Evolutionary conservation across 2,888 invertebrate species (phyloP).

Genomic region (Troides helena): DNA sequence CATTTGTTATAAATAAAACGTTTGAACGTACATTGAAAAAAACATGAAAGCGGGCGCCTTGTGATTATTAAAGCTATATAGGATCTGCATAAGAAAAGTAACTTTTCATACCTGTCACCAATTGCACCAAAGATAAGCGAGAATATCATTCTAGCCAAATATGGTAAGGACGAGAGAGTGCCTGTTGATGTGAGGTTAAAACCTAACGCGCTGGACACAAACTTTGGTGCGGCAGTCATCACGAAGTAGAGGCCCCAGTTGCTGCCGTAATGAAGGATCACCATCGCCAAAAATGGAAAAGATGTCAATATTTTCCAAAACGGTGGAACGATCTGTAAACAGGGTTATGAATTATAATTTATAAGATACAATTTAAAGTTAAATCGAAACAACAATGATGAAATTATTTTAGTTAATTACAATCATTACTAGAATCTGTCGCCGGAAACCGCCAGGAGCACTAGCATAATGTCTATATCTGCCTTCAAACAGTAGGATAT

Average conservation of each 20-base stretch:
- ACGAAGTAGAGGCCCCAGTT: constrained; percentile 88
- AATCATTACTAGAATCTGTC: too few species aligned
- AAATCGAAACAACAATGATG: too few species aligned
- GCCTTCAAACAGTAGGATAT: too few species aligned
- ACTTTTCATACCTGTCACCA: constrained; percentile 77
- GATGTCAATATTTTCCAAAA: constrained; percentile 82
- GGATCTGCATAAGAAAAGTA: neutral
- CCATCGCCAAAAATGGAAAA: constrained; percentile 84
- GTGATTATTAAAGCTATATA: too few species aligned
- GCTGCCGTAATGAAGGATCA: constrained; percentile 86
- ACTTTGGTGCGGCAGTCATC: constrained; percentile 88
- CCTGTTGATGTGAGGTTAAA: constrained; percentile 87
- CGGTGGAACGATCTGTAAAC: constrained; percentile 81
- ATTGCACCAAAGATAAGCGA: constrained; percentile 86
- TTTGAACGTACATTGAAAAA: too few species aligned
- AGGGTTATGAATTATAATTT: constrained; percentile 35
- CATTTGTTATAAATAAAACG: too few species aligned
- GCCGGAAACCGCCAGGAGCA: too few species aligned
- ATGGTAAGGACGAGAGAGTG: constrained; percentile 84
- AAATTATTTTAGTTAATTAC: too few species aligned
- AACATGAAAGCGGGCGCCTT: too few species aligned
- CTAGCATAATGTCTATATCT: too few species aligned
- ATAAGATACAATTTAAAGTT: too few species aligned
- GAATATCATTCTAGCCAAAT: constrained; percentile 84
- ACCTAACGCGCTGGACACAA: constrained; percentile 85